Evolutionary conservation across 2,888 invertebrate species (phyloP).

Genomic region (Lottia scabra): DNA sequence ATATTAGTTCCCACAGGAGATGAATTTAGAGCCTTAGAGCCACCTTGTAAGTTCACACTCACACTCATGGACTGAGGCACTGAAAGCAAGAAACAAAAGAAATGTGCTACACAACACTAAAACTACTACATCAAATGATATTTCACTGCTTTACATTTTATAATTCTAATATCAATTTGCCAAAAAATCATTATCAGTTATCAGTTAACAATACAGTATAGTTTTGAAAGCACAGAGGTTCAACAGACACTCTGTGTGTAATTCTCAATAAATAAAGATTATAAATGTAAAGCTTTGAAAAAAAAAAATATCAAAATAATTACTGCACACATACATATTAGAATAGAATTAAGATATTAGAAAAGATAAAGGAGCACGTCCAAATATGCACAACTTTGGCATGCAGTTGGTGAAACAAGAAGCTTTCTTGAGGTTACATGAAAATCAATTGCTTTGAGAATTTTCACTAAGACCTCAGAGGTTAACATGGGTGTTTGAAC

Average conservation of each 20-base stretch:
- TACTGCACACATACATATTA: slow-evolving; percentile 15
- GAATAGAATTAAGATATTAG: slow-evolving; percentile 15
- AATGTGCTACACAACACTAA: slow-evolving; percentile 28
- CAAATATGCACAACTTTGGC: too few species aligned
- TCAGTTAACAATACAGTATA: neutral
- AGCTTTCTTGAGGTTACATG: too few species aligned
- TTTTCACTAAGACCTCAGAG: too few species aligned
- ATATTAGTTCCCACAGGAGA: slow-evolving; percentile 36
- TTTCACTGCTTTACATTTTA: neutral
- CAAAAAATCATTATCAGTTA: neutral
- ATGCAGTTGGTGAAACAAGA: too few species aligned
- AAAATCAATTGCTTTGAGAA: too few species aligned
- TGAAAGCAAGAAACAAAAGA: slow-evolving; percentile 54
- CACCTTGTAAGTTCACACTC: slow-evolving; percentile 42
- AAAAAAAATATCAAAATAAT: slow-evolving; percentile 20
- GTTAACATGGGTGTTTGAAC: too few species aligned
- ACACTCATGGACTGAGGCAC: slow-evolving; percentile 52
- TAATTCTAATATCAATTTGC: too few species aligned
- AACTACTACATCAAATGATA: slow-evolving; percentile 8
- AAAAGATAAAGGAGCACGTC: neutral
- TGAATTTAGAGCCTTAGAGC: slow-evolving; percentile 36
- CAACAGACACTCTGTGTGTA: neutral
- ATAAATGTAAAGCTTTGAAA: slow-evolving; percentile 1
- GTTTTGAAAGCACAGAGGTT: too few species aligned
- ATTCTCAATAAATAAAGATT: neutral